These are phyloP conservation scores for Neodiprion lecontei DNA, from an alignment of 1,140 invertebrate genomes.

Conservation along the genomic window DNA sequence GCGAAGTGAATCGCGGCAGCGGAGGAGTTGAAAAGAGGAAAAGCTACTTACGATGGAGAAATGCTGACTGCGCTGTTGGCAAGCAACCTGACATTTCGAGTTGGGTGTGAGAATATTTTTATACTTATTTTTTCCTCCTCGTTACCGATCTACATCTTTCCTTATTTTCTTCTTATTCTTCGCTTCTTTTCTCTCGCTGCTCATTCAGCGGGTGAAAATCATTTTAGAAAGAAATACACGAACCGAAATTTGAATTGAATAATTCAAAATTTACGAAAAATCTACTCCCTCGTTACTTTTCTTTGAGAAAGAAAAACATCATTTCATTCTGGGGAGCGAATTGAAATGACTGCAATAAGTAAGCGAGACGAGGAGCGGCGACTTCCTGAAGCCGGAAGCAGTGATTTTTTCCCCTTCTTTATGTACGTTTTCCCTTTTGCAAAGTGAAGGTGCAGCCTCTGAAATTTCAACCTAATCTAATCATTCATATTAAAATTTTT, in stretches of 20 bases:
- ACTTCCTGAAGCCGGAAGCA: no score
- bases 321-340: no score
- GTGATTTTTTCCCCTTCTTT: neutral
- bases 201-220: no score
- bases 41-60: neutral
- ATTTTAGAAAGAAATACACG: no score
- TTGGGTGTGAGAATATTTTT: conserved; percentile 5
- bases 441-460: neutral
- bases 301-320: no score
- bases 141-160: no score
- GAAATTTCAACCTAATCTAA: neutral
- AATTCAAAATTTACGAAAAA: no score
- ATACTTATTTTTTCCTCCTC: neutral
- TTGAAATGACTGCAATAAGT: no score
- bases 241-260: no score
- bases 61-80: conserved; percentile 6
- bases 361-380: no score
- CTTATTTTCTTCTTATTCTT: neutral
- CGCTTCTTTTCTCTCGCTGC: neutral
- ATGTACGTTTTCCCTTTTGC: neutral
- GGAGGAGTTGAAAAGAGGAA: neutral
- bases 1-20: neutral
- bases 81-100: neutral
- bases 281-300: no score
- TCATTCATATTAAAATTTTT: conserved; percentile 1